Conservation (phyloP, 2,888 invertebrate species). For the Stramonita haemastoma region DNA sequence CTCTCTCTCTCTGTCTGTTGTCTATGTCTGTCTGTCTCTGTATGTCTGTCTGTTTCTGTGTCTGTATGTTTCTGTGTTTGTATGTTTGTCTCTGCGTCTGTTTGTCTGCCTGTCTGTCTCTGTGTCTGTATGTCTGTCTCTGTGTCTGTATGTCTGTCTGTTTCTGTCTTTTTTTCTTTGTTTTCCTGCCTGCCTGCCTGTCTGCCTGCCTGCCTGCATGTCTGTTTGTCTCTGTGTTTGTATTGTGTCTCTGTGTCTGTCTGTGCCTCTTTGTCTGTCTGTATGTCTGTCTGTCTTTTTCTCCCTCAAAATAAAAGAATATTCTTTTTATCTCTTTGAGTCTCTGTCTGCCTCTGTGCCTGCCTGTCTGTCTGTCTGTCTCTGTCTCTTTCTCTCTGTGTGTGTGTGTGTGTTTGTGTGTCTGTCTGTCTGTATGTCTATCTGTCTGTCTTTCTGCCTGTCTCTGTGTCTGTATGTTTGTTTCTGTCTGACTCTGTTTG, state of each 20-base stretch:
- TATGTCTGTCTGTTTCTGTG: neutral
- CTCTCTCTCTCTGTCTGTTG: neutral
- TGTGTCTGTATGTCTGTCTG: neutral
- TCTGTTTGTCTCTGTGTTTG: neutral
- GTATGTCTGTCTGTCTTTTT: neutral
- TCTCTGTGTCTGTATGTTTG: too few relatives aligned
- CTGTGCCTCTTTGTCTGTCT: neutral
- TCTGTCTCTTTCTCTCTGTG: too few relatives aligned
- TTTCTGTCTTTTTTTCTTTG: neutral
- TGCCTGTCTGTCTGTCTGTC: neutral
- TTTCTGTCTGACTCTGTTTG: too few relatives aligned
- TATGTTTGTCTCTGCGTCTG: neutral
- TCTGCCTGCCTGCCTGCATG: neutral
- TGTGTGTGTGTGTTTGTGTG: too few relatives aligned
- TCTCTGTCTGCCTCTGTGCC: slow-evolving; percentile 33
- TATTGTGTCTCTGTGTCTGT: too few relatives aligned
- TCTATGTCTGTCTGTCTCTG: neutral
- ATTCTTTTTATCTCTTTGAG: slow-evolving; percentile 5
- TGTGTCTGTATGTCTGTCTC: neutral
- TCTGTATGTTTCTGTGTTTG: too few relatives aligned
- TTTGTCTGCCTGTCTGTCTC: neutral
- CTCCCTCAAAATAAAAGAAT: too few relatives aligned
- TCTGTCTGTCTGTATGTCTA: too few relatives aligned
- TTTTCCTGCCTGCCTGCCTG: neutral
- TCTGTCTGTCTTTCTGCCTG: too few relatives aligned